phyloP scores from a whole-genome alignment of 2,888 invertebrate species.

The Drosophila neonasuta region DNA sequence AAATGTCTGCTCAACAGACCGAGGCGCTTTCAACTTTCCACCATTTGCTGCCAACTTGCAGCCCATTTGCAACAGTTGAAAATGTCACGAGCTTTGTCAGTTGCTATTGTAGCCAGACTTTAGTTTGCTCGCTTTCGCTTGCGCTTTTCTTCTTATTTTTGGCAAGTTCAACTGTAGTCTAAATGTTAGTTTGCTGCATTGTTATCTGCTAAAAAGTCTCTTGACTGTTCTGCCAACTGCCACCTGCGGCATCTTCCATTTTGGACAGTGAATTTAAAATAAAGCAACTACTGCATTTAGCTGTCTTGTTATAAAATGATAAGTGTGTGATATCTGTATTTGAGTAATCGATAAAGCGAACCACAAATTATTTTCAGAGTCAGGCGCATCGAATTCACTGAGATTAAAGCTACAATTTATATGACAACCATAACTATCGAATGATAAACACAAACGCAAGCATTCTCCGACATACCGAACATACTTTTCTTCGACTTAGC shows the following conservation, averaged over 20 bases:
- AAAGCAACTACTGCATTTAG: neutral
- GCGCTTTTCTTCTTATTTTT: neutral
- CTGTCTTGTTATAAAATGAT: too few relatives aligned
- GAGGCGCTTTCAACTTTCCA: slow-evolving; percentile 10
- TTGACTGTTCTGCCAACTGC: neutral
- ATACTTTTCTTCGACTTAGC: slow-evolving; percentile 13
- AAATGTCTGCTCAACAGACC: slow-evolving; percentile 25
- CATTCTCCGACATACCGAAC: slow-evolving; percentile 16
- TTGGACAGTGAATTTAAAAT: neutral
- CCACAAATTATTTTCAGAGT: neutral
- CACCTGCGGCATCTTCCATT: neutral
- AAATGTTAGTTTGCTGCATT: slow-evolving; percentile 32
- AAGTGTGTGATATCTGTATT: neutral
- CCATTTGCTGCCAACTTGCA: slow-evolving; percentile 11
- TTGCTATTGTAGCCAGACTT: slow-evolving; percentile 6
- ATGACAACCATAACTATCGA: slow-evolving; percentile 14
- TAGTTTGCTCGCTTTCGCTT: slow-evolving; percentile 4
- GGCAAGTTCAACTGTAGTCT: slow-evolving; percentile 44
- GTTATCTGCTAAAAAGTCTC: slow-evolving; percentile 13
- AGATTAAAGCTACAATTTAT: slow-evolving; percentile 19
- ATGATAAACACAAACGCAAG: slow-evolving; percentile 9
- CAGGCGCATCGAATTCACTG: slow-evolving; percentile 12
- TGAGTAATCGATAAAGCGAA: neutral
- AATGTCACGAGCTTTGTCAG: slow-evolving; percentile 18
- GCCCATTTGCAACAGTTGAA: slow-evolving; percentile 22